Conservation (phyloP, 2,113 vertebrate genomes). For the Candoia aspera region DNA sequence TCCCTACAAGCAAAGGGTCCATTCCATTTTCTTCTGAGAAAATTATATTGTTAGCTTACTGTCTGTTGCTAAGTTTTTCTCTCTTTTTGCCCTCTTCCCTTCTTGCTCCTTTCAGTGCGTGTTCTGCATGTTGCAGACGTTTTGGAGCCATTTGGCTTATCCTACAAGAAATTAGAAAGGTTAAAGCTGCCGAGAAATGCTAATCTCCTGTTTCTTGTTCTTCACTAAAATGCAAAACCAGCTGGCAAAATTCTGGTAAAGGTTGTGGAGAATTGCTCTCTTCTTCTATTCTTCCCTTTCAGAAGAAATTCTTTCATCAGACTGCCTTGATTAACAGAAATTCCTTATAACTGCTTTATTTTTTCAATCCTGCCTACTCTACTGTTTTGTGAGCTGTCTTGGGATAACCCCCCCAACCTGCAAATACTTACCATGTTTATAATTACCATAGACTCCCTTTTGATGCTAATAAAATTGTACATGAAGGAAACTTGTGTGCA, state of each 20-base stretch:
- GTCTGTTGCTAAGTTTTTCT: conserved; percentile 40
- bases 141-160: conserved; percentile 39
- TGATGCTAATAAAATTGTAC: not conserved
- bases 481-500: not conserved
- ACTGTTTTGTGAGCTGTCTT: not conserved
- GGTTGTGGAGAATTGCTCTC: not conserved
- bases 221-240: not conserved
- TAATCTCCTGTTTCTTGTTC: not conserved
- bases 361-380: not conserved
- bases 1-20: not conserved
- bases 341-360: not conserved
- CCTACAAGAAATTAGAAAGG: conserved; percentile 13
- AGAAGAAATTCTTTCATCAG: conserved; percentile 8
- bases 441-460: not conserved
- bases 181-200: conserved; percentile 24
- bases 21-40: conserved; percentile 45
- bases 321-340: conserved; percentile 21
- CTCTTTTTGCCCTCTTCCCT: not conserved
- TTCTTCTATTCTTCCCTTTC: rapidly evolving
- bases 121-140: conserved; percentile 49
- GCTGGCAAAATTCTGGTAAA: not conserved
- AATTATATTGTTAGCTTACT: conserved; percentile 44
- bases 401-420: not conserved
- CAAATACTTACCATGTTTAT: rapidly evolving
- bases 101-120: conserved; percentile 28